These are phyloP conservation scores for Philaethria dido DNA, from an alignment of 2,888 invertebrate genomes.

Conservation along the genomic window DNA sequence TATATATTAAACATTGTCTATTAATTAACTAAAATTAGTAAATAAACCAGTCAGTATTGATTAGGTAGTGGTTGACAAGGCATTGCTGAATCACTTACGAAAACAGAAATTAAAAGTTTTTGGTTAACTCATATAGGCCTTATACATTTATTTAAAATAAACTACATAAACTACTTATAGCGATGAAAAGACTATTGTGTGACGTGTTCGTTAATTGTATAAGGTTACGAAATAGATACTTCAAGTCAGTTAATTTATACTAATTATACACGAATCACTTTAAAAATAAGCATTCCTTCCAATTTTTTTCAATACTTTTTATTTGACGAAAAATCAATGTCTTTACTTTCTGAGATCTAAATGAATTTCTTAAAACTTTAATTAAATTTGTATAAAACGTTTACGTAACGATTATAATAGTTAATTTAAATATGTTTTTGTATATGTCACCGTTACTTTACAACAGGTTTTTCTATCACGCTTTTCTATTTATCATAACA, in stretches of 20 bases:
- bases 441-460: background rate
- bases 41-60: background rate
- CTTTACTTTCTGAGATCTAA: no score
- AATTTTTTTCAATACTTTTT: no score
- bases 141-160: no score
- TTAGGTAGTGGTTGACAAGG: no score
- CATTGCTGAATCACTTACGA: background rate
- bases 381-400: no score
- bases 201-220: background rate
- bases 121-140: no score
- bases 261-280: background rate
- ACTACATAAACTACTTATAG: no score
- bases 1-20: background rate
- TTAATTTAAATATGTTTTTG: background rate
- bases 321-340: no score
- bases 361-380: no score
- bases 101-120: no score
- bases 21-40: background rate
- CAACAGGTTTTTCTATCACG: background rate
- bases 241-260: background rate
- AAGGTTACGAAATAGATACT: background rate
- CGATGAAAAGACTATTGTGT: no score
- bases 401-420: background rate
- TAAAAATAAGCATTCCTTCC: no score
- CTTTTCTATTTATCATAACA: background rate